These are phyloP conservation scores for Ailurus styani DNA, from an alignment of 2,113 vertebrate species.

Conservation along the genomic window DNA sequence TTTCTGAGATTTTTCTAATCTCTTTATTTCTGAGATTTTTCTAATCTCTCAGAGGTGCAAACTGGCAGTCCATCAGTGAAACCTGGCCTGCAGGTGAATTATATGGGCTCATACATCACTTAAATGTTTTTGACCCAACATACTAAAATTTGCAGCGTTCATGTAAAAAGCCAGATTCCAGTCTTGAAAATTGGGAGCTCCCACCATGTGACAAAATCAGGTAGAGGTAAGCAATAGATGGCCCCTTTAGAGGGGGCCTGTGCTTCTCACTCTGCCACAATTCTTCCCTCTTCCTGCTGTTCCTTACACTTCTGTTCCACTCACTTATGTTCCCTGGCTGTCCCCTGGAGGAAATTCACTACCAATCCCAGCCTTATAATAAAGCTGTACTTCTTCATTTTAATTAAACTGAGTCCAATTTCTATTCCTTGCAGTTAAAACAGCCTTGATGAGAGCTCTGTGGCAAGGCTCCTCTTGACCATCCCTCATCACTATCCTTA, in stretches of 20 bases:
- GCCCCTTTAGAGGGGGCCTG: background rate
- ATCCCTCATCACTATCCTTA: background rate
- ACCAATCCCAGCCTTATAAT: background rate
- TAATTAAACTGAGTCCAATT: background rate
- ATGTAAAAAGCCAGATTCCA: background rate
- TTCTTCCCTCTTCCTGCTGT: background rate
- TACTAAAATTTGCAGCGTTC: background rate
- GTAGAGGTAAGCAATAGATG: background rate
- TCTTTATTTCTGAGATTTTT: background rate
- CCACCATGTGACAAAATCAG: background rate
- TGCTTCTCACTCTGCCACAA: too few relatives aligned
- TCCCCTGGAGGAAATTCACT: background rate
- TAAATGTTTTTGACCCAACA: background rate
- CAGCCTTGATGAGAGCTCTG: background rate
- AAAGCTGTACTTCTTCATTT: background rate
- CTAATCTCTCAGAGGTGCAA: background rate
- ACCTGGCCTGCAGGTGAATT: background rate
- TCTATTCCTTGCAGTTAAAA: background rate
- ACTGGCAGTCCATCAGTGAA: background rate
- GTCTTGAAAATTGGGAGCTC: background rate
- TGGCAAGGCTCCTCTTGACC: background rate
- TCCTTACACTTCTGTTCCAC: background rate
- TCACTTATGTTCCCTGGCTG: background rate
- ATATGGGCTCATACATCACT: background rate
- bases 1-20: background rate